Base-by-base conservation (phyloP, 1,140 invertebrate genomes). In the Lanistes nyassanus region DNA sequence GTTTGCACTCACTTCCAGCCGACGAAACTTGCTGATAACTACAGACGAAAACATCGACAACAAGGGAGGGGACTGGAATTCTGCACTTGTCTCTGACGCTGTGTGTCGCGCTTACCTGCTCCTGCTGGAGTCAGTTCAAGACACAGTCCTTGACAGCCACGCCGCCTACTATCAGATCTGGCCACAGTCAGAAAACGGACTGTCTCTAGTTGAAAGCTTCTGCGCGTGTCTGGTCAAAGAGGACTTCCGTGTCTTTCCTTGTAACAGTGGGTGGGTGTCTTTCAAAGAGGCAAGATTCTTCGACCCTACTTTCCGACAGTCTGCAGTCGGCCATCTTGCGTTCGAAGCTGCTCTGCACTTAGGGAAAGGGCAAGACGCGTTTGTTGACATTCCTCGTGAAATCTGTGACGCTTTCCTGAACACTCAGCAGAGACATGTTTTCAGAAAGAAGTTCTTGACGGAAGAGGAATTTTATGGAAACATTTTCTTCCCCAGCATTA, bases 1-100 rank as follows among this genome's bases (percentile, higher is more conserved):
- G 6, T 85, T 86, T 81, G 74, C 78, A 23, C 68, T 85, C 13
- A 78, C 76, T 5, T 76, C 77, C 34, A 76, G 81, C 66, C 71
- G 83, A 31, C 75, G 74, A 51, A 72, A 74, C 31, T 51, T 82
- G 2, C 74, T 60, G 65, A 58, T 42, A 13, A 26, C 47, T 19
- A 75, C 76, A 47, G 78, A 82, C 39, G 80, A 80, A 66, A 76
- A 80, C 39, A 78, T 64, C 58, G n/a, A 34, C 29, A 37, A 26
- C 39, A 19, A 51, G 36, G 76, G 69, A 53, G 78, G 68, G 37
- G 55, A 74, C 13, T 85, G 84, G 84, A 85, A 85, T 72, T 53
- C 80, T 37, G 74, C 65, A 39, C 73, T 85, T 2, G 62, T 83
- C 2, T 5, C 11, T 62, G 68, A 78, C 51, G 39, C 67, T 42